phyloP scores from a whole-genome alignment of 2,888 invertebrate species.

The Hirtodrosophila duncani region DNA sequence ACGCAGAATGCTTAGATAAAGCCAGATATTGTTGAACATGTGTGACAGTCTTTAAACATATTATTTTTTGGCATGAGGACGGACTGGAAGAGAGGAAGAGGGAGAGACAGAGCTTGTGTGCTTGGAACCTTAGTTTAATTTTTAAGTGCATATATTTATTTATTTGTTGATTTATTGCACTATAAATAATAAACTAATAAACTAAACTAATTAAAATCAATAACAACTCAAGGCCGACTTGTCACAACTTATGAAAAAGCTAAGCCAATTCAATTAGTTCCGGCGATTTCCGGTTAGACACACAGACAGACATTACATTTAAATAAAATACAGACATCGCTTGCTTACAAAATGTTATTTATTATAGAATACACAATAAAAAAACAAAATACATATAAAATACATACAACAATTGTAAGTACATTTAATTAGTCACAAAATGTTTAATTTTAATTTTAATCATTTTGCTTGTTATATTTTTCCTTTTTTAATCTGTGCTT shows the following conservation, averaged over 20 bases:
- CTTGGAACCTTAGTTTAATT: slow-evolving; percentile 31
- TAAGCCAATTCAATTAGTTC: slow-evolving; percentile 16
- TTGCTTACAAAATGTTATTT: slow-evolving; percentile 52
- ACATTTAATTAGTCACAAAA: slow-evolving; percentile 9
- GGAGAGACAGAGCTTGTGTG: neutral
- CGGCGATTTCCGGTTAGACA: no score
- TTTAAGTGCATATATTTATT: slow-evolving; percentile 63
- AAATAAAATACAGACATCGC: neutral
- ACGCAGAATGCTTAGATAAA: neutral
- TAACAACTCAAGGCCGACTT: slow-evolving; percentile 18
- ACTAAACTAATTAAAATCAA: slow-evolving; percentile 24
- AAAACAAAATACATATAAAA: slow-evolving; percentile 6
- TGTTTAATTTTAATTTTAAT: slow-evolving; percentile 19
- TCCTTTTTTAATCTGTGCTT: slow-evolving; percentile 19
- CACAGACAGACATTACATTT: no score
- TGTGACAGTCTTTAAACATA: slow-evolving; percentile 1
- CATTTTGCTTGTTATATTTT: slow-evolving; percentile 21
- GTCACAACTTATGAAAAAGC: slow-evolving; percentile 48
- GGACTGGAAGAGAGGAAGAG: no score
- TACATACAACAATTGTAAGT: slow-evolving; percentile 13
- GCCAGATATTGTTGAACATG: neutral
- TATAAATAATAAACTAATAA: slow-evolving; percentile 29
- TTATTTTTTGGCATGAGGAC: neutral
- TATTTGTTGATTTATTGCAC: slow-evolving; percentile 65
- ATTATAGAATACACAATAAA: slow-evolving; percentile 42